phyloP scores from a whole-genome alignment of 2,797 vertebrate genomes.

The Chromis chromis region DNA sequence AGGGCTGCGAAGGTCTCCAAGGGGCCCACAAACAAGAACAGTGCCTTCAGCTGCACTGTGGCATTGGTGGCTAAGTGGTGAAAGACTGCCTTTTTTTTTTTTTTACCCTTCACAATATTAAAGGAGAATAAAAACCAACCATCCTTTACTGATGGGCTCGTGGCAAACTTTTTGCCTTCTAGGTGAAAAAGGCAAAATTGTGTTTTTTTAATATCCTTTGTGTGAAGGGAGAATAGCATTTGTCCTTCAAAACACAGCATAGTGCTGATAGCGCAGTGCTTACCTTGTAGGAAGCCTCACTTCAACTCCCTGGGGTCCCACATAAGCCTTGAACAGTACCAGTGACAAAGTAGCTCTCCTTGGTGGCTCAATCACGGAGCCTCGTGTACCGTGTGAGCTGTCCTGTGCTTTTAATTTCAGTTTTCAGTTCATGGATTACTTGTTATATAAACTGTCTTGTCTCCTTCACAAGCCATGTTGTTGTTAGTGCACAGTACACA shows the following conservation, averaged over 20 bases:
- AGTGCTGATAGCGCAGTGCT: conserved; percentile 37
- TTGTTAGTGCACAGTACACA: neutral
- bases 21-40: conserved; percentile 11
- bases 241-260: conserved; percentile 34
- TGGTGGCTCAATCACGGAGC: conserved; percentile 16
- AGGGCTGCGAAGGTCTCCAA: conserved; percentile 17
- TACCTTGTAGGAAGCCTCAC: conserved; percentile 25
- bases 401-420: neutral
- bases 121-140: conserved; percentile 6
- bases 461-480: neutral
- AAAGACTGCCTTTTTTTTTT: conserved; percentile 21
- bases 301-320: conserved; percentile 31
- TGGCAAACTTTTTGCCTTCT: neutral
- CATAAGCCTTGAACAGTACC: conserved; percentile 25
- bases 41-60: conserved; percentile 6
- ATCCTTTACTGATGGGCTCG: conserved; percentile 20
- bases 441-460: neutral
- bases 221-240: conserved; percentile 12
- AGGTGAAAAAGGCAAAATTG: conserved; percentile 16
- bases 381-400: neutral
- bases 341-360: neutral
- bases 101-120: conserved; percentile 7
- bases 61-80: conserved; percentile 4
- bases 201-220: conserved; percentile 32
- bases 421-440: neutral